These are phyloP conservation scores for Rhopalosiphum nymphaeae DNA, from an alignment of 2,888 invertebrate genomes.

Conservation along the genomic window DNA sequence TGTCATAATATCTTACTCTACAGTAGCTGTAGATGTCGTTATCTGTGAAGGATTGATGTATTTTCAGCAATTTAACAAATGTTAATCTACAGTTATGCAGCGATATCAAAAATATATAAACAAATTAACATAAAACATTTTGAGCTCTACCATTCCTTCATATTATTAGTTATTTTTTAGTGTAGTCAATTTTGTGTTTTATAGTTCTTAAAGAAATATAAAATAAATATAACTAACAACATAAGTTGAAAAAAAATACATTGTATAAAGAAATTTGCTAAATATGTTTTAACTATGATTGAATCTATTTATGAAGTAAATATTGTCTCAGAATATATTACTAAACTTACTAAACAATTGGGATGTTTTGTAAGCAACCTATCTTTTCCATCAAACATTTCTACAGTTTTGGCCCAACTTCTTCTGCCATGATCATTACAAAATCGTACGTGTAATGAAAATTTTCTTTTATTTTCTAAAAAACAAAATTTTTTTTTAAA, in stretches of 20 bases:
- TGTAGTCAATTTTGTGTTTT: background rate
- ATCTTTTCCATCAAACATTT: background rate
- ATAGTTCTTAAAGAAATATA: background rate
- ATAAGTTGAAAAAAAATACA: background rate
- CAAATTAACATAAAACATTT: too few relatives aligned
- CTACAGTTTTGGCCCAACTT: conserved; percentile 79
- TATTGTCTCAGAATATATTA: background rate
- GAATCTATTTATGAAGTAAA: background rate
- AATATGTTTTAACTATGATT: background rate
- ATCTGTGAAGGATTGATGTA: too few relatives aligned
- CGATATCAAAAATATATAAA: too few relatives aligned
- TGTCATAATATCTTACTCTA: too few relatives aligned
- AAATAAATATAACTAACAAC: background rate
- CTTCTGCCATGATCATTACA: conserved; percentile 88
- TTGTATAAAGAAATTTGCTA: background rate
- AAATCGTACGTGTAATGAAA: conserved; percentile 83
- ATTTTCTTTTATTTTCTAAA: conserved; percentile 48
- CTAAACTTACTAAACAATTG: conserved; percentile 10
- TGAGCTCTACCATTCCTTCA: too few relatives aligned
- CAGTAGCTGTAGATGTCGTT: too few relatives aligned
- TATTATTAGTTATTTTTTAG: background rate
- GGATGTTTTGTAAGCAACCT: conserved; percentile 18
- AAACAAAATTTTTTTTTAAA: background rate
- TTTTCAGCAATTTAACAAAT: too few relatives aligned
- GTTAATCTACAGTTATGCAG: too few relatives aligned